Percentiles rank a stretch among this genome's conserved stretches.
Evolutionary conservation across 2,888 invertebrate species (phyloP).

Genomic region (Polydrusus pterygomalis): DNA sequence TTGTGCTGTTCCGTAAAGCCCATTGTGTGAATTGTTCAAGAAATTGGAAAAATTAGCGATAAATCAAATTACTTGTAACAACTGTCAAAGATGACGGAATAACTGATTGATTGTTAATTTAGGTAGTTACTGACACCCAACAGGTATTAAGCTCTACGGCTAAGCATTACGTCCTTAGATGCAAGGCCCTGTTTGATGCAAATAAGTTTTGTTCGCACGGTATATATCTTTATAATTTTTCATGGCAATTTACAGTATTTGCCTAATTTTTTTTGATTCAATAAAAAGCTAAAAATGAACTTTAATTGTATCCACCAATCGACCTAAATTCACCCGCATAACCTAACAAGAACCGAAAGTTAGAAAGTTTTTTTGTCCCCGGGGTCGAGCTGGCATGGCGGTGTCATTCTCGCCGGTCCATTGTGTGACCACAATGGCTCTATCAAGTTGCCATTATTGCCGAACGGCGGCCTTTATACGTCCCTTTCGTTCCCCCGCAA

Average conservation of each 20-base stretch:
- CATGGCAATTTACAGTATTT: background rate
- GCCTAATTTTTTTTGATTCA: background rate
- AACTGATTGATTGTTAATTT: too few species aligned
- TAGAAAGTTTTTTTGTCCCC: conserved; percentile 19
- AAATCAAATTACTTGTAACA: too few species aligned
- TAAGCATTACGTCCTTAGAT: too few species aligned
- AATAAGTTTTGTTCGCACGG: too few species aligned
- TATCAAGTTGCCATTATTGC: conserved; percentile 52
- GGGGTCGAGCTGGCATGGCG: background rate
- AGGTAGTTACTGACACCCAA: too few species aligned
- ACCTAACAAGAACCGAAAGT: conserved; percentile 28
- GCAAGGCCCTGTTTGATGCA: too few species aligned
- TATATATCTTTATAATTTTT: too few species aligned
- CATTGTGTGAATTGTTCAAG: too few species aligned
- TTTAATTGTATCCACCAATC: conserved; percentile 16
- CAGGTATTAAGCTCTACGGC: too few species aligned
- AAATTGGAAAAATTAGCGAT: too few species aligned
- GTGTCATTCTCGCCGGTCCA: conserved; percentile 34
- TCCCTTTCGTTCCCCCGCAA: conserved; percentile 46
- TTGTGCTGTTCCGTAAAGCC: too few species aligned
- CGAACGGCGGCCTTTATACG: conserved; percentile 47
- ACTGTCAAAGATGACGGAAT: too few species aligned
- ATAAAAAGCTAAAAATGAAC: background rate
- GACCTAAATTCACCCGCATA: conserved; percentile 25
- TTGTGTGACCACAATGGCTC: conserved; percentile 54